Percentiles rank a stretch among this genome's conserved stretches.
Conservation (phyloP, 2,797 vertebrate species). For the Karalla daura region DNA sequence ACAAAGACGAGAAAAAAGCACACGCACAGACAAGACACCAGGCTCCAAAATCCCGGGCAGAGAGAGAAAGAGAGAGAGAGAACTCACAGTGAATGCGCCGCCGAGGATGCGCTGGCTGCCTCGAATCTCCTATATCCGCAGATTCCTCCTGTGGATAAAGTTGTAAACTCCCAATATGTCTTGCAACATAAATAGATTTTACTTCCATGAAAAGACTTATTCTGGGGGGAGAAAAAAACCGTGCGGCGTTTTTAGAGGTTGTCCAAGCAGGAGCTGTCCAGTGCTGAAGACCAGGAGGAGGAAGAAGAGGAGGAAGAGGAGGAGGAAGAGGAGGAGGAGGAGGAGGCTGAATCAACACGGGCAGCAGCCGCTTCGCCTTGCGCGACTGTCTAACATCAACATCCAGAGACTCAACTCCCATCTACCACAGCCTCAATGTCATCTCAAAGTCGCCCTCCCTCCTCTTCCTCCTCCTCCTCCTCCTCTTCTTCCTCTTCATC, state of each 20-base stretch:
- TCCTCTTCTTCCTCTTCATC: slow-evolving; percentile 57
- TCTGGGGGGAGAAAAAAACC: too few relatives aligned
- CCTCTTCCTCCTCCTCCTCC: slow-evolving; percentile 33
- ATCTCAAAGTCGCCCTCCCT: slow-evolving; percentile 87
- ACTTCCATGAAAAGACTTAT: slow-evolving; percentile 86
- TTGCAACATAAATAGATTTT: slow-evolving; percentile 81
- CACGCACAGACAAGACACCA: slow-evolving; percentile 25
- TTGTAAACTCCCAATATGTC: slow-evolving; percentile 85
- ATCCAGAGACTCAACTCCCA: slow-evolving; percentile 83
- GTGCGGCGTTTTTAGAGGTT: slow-evolving; percentile 71
- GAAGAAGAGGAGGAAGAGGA: too few relatives aligned
- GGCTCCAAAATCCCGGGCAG: slow-evolving; percentile 37
- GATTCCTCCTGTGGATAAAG: slow-evolving; percentile 78
- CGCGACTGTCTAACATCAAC: slow-evolving; percentile 86
- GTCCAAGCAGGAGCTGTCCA: slow-evolving; percentile 84
- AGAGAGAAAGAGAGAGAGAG: too few relatives aligned
- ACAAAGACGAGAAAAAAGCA: too few relatives aligned
- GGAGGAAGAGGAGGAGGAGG: slow-evolving; percentile 63
- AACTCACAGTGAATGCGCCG: slow-evolving; percentile 81
- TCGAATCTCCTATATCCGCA: slow-evolving; percentile 80
- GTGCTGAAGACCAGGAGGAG: slow-evolving; percentile 80
- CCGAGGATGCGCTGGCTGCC: slow-evolving; percentile 71
- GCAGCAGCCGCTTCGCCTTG: slow-evolving; percentile 83
- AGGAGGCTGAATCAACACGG: slow-evolving; percentile 80
- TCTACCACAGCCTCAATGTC: slow-evolving; percentile 89